Evolutionary conservation across 2,113 vertebrate genomes (phyloP).

Genomic region (Neofelis nebulosa): DNA sequence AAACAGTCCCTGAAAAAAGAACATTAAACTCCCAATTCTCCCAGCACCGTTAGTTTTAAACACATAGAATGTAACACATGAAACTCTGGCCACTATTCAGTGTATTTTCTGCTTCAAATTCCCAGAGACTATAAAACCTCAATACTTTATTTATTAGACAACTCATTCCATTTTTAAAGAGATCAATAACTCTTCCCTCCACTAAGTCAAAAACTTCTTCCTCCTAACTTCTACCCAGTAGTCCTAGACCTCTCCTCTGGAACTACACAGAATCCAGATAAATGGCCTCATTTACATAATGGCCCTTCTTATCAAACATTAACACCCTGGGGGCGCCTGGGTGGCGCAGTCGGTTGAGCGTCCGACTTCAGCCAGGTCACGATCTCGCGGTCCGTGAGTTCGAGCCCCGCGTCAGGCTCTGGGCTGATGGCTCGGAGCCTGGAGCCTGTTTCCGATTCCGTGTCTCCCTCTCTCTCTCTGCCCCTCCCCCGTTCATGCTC

Average conservation of each 20-base stretch:
- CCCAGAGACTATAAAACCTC: neutral
- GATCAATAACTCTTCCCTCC: neutral
- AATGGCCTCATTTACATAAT: neutral
- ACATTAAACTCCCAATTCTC: neutral
- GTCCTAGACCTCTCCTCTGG: neutral
- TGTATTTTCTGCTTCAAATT: slow-evolving; percentile 31
- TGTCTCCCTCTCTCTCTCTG: too few relatives aligned
- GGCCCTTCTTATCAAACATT: neutral
- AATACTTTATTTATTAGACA: neutral
- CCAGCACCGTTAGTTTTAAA: neutral
- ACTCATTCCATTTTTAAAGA: neutral
- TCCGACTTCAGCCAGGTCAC: too few relatives aligned
- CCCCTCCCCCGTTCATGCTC: too few relatives aligned
- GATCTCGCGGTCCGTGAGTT: too few relatives aligned
- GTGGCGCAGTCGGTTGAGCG: too few relatives aligned
- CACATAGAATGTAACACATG: neutral
- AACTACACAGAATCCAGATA: neutral
- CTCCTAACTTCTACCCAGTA: neutral
- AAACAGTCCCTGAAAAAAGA: slow-evolving; percentile 12
- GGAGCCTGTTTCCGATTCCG: too few relatives aligned
- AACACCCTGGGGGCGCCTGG: too few relatives aligned
- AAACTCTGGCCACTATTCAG: neutral
- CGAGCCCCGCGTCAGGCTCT: too few relatives aligned
- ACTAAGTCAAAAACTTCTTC: neutral
- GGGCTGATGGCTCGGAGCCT: too few relatives aligned